phyloP scores from a whole-genome alignment of 2,113 vertebrate genomes.

The Elephas maximus region DNA sequence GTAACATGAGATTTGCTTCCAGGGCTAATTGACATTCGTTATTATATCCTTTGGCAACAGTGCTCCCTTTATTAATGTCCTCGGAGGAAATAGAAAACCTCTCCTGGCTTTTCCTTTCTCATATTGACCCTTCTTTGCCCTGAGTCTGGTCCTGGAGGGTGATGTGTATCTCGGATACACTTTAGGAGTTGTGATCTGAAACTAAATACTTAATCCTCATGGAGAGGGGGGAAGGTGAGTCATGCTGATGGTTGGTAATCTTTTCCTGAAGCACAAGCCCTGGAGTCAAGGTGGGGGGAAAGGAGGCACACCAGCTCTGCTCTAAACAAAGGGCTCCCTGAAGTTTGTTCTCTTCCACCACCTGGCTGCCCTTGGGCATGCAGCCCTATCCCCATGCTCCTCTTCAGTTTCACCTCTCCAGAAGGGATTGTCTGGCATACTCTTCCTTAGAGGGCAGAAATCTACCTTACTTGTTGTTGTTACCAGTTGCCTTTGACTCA shows the following conservation, averaged over 20 bases:
- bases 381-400: neutral
- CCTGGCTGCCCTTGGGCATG: neutral
- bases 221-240: neutral
- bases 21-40: neutral
- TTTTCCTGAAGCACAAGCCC: neutral
- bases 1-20: neutral
- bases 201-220: neutral
- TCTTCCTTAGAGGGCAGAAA: neutral
- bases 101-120: neutral
- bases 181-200: neutral
- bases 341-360: neutral
- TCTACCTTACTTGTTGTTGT: neutral
- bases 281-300: no score
- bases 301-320: fast-evolving
- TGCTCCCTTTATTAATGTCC: neutral
- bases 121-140: neutral
- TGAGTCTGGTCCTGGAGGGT: neutral
- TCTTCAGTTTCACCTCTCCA: neutral
- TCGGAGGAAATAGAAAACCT: conserved; percentile 60
- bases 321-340: neutral
- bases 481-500: neutral
- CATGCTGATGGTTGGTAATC: neutral
- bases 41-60: conserved; percentile 13
- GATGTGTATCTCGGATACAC: neutral
- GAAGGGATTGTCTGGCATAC: no score